Percentiles rank a stretch among this genome's conserved stretches.
phyloP scores from a whole-genome alignment of 2,113 vertebrate species.

The Rhinoptilus africanus region DNA sequence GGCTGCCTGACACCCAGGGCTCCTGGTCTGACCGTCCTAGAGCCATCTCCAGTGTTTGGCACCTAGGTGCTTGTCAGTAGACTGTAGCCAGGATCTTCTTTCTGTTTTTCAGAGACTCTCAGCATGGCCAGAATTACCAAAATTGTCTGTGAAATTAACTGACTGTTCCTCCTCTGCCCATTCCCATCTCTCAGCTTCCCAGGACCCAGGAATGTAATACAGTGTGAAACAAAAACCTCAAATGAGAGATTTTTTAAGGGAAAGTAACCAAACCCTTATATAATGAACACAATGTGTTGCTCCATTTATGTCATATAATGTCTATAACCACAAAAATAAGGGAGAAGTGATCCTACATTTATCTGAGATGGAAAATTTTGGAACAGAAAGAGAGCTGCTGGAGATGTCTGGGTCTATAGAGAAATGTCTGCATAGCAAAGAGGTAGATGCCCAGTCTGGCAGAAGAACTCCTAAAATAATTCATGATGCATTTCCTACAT shows the following conservation, averaged over 20 bases:
- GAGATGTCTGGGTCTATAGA: background rate
- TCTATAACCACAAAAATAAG: background rate
- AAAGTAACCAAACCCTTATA: background rate
- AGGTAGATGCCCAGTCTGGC: background rate
- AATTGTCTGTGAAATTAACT: background rate
- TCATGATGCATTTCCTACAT: background rate
- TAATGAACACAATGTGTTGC: background rate
- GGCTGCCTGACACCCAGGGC: background rate
- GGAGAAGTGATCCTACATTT: background rate
- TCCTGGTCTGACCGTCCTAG: background rate
- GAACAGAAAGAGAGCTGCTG: background rate
- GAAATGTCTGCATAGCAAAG: background rate
- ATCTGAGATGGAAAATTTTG: background rate
- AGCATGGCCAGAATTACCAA: background rate
- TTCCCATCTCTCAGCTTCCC: background rate
- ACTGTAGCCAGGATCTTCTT: background rate
- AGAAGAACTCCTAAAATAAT: background rate
- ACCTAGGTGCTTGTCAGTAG: background rate
- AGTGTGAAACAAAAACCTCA: background rate
- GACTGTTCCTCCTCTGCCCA: background rate
- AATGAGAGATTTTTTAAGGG: background rate
- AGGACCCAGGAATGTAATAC: background rate
- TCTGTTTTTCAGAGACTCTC: background rate
- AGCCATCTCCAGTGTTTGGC: background rate
- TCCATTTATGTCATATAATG: background rate